Conservation (phyloP, 30 jellyfish, hydroid and myxozoan species). For the Pelagia noctiluca region DNA sequence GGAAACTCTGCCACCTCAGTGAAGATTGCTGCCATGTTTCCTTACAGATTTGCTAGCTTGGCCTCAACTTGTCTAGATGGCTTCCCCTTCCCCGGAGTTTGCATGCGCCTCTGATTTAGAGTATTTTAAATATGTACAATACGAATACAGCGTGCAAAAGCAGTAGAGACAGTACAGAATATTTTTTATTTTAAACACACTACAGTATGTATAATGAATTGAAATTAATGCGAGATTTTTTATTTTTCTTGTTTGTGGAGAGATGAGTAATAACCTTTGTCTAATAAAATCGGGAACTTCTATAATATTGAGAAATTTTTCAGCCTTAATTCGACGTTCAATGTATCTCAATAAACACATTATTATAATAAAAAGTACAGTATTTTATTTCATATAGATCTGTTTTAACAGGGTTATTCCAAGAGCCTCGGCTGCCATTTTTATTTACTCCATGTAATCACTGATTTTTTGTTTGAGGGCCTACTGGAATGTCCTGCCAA, state of each 20-base stretch:
- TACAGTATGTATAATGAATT: constrained; percentile 76
- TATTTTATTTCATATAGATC: not conserved
- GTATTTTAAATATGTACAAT: constrained; percentile 74
- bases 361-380: not conserved
- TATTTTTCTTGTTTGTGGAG: constrained; percentile 67
- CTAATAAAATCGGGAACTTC: constrained; percentile 42
- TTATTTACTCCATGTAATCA: no score
- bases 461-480: no score
- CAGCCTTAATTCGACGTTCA: not conserved
- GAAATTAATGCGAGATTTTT: constrained; percentile 66
- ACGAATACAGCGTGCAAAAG: constrained; percentile 64
- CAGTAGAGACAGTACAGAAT: constrained; percentile 66
- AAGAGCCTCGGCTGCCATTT: not conserved
- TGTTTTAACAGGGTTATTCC: not conserved
- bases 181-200: constrained; percentile 74
- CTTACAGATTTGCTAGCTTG: no score
- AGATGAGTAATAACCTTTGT: constrained; percentile 15
- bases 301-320: not conserved
- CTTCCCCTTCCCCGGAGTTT: no score
- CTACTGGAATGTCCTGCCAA: no score
- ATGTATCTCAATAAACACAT: constrained; percentile 1
- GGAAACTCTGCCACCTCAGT: no score
- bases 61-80: no score
- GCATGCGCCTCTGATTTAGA: no score
- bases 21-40: no score